phyloP scores from a whole-genome alignment of 2,113 vertebrate genomes.

The Struthidea cinerea region DNA sequence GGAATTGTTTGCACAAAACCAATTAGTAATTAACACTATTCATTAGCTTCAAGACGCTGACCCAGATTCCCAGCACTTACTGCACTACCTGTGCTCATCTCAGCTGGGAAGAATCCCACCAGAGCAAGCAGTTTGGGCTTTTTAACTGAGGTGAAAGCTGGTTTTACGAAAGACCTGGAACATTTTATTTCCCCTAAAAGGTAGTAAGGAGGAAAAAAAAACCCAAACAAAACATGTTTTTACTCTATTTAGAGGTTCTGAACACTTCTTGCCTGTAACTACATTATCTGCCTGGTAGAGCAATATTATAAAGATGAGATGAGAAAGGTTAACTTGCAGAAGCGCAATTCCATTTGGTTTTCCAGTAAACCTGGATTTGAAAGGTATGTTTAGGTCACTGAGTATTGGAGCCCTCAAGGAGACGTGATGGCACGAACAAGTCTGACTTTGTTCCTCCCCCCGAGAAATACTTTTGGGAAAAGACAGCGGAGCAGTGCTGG shows the following conservation, averaged over 20 bases:
- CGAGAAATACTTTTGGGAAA: slow-evolving; percentile 63
- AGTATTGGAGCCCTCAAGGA: slow-evolving; percentile 52
- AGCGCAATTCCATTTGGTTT: background rate
- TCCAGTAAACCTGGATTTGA: slow-evolving; percentile 16
- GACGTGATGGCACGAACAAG: slow-evolving; percentile 5
- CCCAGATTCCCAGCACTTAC: background rate
- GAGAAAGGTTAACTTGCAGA: background rate
- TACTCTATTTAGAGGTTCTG: background rate
- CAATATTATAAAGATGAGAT: background rate
- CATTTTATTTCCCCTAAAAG: background rate
- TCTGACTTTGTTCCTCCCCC: slow-evolving; percentile 67
- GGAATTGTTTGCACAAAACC: background rate
- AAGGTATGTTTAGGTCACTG: slow-evolving; percentile 65
- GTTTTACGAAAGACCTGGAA: background rate
- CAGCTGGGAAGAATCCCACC: background rate
- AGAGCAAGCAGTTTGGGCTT: background rate
- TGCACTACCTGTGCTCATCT: background rate
- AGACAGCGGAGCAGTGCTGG: background rate
- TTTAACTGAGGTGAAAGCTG: background rate
- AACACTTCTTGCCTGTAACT: background rate
- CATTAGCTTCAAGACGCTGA: background rate
- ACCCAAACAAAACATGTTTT: background rate
- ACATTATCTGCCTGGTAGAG: background rate
- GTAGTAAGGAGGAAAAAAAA: background rate
- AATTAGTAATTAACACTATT: background rate